A percentile compares a stretch with the other conserved stretches of the same genome.
Conservation (phyloP, 2,797 vertebrate genomes). For the Dallia pectoralis region DNA sequence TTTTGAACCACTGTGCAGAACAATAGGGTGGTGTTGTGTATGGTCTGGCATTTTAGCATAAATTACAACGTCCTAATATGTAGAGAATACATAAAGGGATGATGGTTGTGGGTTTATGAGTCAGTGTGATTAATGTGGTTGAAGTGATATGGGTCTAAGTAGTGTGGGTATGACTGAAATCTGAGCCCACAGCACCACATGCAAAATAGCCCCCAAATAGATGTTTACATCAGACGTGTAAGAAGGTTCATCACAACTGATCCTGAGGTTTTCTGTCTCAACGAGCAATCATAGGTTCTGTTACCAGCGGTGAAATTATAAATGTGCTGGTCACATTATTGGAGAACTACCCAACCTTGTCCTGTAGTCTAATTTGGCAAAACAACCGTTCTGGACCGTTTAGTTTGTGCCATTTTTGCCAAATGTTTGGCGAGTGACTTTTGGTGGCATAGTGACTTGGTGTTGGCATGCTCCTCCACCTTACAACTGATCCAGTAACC, state of each 20-base stretch:
- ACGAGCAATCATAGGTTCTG: background rate
- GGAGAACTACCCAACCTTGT: background rate
- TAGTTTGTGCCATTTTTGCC: background rate
- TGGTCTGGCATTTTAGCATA: background rate
- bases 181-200: conserved; percentile 1
- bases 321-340: background rate
- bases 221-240: conserved; percentile 14
- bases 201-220: conserved; percentile 15
- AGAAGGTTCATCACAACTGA: background rate
- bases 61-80: no score
- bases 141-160: background rate
- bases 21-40: background rate
- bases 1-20: background rate
- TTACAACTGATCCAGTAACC: background rate
- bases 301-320: background rate
- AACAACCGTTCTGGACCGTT: background rate
- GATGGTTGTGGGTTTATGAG: background rate
- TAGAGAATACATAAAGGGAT: background rate
- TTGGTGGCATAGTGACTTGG: background rate
- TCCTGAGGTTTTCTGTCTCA: conserved; percentile 14
- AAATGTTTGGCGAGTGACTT: background rate
- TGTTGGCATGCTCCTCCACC: background rate
- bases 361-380: background rate
- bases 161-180: background rate
- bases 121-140: conserved; percentile 4